A percentile compares a stretch with the other conserved stretches of the same genome.
Conservation (phyloP, 2,113 vertebrate genomes). For the Scartelaos histophorus region DNA sequence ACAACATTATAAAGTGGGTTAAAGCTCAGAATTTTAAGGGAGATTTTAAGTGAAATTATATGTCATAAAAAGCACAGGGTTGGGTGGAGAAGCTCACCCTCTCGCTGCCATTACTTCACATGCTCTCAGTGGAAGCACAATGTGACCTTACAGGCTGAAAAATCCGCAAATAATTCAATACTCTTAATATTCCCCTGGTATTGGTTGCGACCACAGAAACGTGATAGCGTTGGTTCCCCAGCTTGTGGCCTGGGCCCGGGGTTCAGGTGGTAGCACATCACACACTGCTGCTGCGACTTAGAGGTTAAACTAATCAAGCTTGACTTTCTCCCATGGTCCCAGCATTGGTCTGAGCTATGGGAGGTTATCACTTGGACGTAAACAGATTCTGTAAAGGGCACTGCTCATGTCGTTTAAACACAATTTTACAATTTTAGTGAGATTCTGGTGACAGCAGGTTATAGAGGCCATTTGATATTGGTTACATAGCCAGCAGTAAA, state of each 20-base stretch:
- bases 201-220: conserved; percentile 70
- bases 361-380: too few relatives aligned
- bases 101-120: conserved; percentile 42
- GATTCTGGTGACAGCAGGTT: too few relatives aligned
- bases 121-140: conserved; percentile 51
- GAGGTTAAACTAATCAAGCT: conserved; percentile 75
- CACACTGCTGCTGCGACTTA: conserved; percentile 59
- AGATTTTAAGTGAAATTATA: neutral
- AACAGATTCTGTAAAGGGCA: neutral
- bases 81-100: conserved; percentile 8
- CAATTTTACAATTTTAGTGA: too few relatives aligned
- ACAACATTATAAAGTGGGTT: too few relatives aligned
- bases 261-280: conserved; percentile 75
- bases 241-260: conserved; percentile 58
- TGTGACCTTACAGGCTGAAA: conserved; percentile 38
- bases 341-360: neutral
- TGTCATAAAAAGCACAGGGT: neutral
- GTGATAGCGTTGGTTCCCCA: conserved; percentile 70
- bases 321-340: conserved; percentile 60
- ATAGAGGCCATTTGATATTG: too few relatives aligned
- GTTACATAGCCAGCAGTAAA: too few relatives aligned
- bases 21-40: too few relatives aligned
- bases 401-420: neutral
- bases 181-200: conserved; percentile 66
- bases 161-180: conserved; percentile 71